Base-by-base conservation (phyloP, 2,797 vertebrate genomes). In the Acanthurus lineatus region DNA sequence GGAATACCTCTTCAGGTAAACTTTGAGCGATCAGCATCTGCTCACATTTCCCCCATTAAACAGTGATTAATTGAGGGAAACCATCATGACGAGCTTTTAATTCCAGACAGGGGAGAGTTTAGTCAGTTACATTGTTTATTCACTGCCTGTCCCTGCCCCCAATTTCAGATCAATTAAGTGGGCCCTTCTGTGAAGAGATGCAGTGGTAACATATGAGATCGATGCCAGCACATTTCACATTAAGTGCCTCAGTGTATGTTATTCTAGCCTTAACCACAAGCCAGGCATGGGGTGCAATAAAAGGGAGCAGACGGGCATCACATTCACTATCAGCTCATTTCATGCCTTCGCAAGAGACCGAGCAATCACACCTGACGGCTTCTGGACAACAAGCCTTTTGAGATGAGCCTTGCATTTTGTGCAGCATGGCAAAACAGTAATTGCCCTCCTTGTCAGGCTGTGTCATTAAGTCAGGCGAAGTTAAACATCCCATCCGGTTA, bases 401-500 rank as follows among this genome's bases (percentile, higher is more conserved):
- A 80, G 63, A 82, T 19, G 73, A 86, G 82, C 75, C 74, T 76
- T 75, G 73, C 70, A 52, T 90, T 89, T 81, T 74, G 60, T 84
- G 82, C 80, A 65, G 76, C 56, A 71, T 47, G 42, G 80, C 38
- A 86, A 86, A 86, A 71, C 64, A 76, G 76, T 88, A 88, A 92
- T 88, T 90, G 86, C 69, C 80, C 63, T 77, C 72, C 65, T 73
- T 89, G 88, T 87, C 84, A 83, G 85, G 53, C 74, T 42, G 82
- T 79, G 82, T 85, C 85, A 90, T 90, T 91, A 86, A 86, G 83
- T 87, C 77, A 51, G 77, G 83, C 79, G 77, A 76, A 90, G 85
- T 82, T 81, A 88, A 87, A 86, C 79, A 67, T 68, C 68, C 69
- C 84, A 84, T 83, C 76, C 73, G 49, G 77, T 63, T 77, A 77